Conservation (phyloP, 2,888 invertebrate species). For the Microctonus hyperodae region DNA sequence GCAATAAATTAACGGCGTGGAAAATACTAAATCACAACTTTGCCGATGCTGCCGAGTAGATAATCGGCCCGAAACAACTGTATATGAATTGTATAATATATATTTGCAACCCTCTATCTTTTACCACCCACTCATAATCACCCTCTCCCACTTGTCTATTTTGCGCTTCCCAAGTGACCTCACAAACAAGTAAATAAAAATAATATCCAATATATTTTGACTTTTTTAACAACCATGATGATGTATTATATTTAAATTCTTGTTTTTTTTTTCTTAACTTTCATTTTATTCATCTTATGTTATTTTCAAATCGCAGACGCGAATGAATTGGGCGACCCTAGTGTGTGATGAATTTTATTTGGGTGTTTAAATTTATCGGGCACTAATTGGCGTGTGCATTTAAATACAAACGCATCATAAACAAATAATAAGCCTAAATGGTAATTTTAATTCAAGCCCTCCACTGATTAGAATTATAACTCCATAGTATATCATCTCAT, state of each 20-base stretch:
- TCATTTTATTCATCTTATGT: too few species aligned
- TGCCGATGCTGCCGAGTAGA: slow-evolving; percentile 62
- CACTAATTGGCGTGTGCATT: slow-evolving; percentile 54
- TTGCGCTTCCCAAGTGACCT: slow-evolving; percentile 4
- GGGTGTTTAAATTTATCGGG: slow-evolving; percentile 48
- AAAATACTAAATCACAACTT: slow-evolving; percentile 62
- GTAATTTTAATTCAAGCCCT: slow-evolving; percentile 46
- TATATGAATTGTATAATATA: slow-evolving; percentile 37
- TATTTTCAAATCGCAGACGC: neutral
- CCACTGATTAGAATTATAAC: neutral
- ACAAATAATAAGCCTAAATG: slow-evolving; percentile 38
- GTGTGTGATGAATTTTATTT: slow-evolving; percentile 33
- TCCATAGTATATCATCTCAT: neutral
- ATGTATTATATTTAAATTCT: neutral
- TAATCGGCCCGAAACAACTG: slow-evolving; percentile 59
- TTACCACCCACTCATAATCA: slow-evolving; percentile 11
- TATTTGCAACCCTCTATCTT: slow-evolving; percentile 26
- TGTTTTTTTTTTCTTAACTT: too few species aligned
- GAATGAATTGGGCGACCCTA: slow-evolving; percentile 37
- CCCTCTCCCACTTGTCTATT: slow-evolving; percentile 19
- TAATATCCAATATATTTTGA: neutral
- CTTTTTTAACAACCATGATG: too few species aligned
- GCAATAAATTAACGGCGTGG: slow-evolving; percentile 61
- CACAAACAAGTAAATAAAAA: neutral
- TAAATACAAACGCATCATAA: neutral